Evolutionary conservation across 2,797 vertebrate species (phyloP), one percentile per base, ranked within the genome.

Genomic region (Gambelia wislizenii): DNA sequence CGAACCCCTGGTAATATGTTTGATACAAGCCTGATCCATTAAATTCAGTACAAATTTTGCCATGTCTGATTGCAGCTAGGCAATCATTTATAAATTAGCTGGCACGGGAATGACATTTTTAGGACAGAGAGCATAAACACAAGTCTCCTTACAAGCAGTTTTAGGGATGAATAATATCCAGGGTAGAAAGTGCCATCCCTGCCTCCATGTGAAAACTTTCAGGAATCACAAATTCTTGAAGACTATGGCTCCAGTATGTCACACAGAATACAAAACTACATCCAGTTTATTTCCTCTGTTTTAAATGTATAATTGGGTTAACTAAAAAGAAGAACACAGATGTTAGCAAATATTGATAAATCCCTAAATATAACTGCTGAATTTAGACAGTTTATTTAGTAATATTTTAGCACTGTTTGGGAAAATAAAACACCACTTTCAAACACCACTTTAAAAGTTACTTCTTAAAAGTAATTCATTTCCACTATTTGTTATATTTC

Each of bases 41-140:
- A 47, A 85, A 89, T 72, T 89, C 75, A 70, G 20, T 70, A 13
- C 42, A 18, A 30, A 39, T 54, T 18, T 79, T 70, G n/a, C 8
- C 80, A 54, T 83, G 90, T 89, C 86, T 61, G 6, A 56, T 82
- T 20, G 4, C 39, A 74, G 84, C 54, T 49, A 42, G 25, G 82
- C 39, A 56, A 76, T 7, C 69, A 78, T 56, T 64, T 39, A 83
- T 49, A 77, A 61, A 78, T 85, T 52, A 42, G 52, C 13, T 47
- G 30, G 10, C 4, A 49, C 49, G 59, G 1, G 9, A 88, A 76
- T 83, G 56, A 42, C 39, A 75, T 49, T 83, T 14, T 13, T 36
- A 67, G 70, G 44, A 88, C 74, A 39, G 4, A 30, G 33, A 44
- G 4, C 59, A 76, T 25, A 36, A 20, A 85, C 33, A 12, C 44